Evolutionary conservation across 2,797 vertebrate species (phyloP).

Genomic region (Rhinophrynus dorsalis): DNA sequence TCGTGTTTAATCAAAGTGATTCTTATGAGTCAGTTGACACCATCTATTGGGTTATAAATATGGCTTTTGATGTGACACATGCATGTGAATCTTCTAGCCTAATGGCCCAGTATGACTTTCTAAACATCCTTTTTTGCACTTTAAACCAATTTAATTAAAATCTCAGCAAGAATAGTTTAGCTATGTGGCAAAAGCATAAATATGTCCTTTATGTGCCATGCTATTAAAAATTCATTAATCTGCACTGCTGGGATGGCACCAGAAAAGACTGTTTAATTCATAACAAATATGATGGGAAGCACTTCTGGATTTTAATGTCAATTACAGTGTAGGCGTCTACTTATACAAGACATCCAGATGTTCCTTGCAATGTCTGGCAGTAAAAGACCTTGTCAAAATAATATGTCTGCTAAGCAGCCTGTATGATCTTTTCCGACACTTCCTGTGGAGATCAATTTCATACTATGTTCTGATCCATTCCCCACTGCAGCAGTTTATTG

Average conservation of each 20-base stretch:
- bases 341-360: constrained; percentile 18
- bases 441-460: constrained; percentile 13
- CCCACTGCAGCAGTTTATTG: constrained; percentile 24
- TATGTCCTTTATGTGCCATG: constrained; percentile 9
- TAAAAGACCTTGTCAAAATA: neutral
- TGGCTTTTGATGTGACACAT: neutral
- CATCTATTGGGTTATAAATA: neutral
- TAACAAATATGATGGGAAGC: constrained; percentile 17
- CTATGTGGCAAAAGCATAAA: constrained; percentile 10
- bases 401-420: constrained; percentile 2
- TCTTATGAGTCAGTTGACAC: neutral
- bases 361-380: constrained; percentile 17
- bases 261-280: constrained; percentile 24
- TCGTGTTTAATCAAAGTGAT: too few species aligned
- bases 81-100: neutral
- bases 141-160: constrained; percentile 9
- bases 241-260: constrained; percentile 4
- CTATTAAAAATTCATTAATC: constrained; percentile 21
- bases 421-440: neutral
- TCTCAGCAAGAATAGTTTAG: neutral
- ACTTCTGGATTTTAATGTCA: constrained; percentile 16
- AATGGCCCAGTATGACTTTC: neutral
- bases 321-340: constrained; percentile 11
- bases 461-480: constrained; percentile 5
- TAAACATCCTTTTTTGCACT: neutral